Percentiles rank a stretch among this genome's conserved stretches.
These are phyloP conservation scores for Catonia carolina DNA, from an alignment of 2,888 invertebrate genomes.

Conservation along the genomic window DNA sequence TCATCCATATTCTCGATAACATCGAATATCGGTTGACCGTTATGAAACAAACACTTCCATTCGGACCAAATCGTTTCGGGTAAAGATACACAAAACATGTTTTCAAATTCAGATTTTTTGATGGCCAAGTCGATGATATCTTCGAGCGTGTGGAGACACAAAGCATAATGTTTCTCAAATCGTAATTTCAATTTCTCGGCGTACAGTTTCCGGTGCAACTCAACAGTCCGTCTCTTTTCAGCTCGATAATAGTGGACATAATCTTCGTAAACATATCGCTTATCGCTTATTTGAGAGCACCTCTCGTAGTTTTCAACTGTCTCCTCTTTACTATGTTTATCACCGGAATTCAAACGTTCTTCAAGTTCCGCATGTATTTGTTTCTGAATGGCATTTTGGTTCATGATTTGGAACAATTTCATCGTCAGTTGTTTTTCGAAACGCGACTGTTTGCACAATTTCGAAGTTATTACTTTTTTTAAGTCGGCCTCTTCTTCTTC, in stretches of 20 bases:
- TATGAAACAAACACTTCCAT: constrained; percentile 52
- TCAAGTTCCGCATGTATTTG: constrained; percentile 51
- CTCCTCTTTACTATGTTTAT: constrained; percentile 31
- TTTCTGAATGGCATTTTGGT: constrained; percentile 43
- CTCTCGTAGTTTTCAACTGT: not conserved
- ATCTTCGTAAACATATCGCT: constrained; percentile 31
- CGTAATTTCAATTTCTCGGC: constrained; percentile 49
- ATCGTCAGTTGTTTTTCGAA: constrained; percentile 60
- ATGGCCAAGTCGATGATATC: constrained; percentile 52
- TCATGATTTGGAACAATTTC: constrained; percentile 55
- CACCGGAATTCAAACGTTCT: constrained; percentile 45
- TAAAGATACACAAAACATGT: constrained; percentile 42
- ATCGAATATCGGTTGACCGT: constrained; percentile 50
- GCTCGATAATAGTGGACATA: constrained; percentile 42
- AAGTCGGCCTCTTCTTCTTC: constrained; percentile 49
- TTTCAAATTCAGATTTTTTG: constrained; percentile 48
- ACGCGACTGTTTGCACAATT: constrained; percentile 53
- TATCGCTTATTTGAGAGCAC: not conserved
- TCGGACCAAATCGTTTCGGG: constrained; percentile 48
- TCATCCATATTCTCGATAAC: not conserved
- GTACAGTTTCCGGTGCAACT: constrained; percentile 50
- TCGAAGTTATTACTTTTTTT: constrained; percentile 49
- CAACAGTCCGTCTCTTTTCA: constrained; percentile 30
- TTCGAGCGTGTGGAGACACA: constrained; percentile 49
- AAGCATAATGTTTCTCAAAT: constrained; percentile 45